A percentile compares a stretch with the other conserved stretches of the same genome.
These are phyloP conservation scores for Morus bassanus DNA, from an alignment of 2,797 vertebrate genomes.

Conservation along the genomic window DNA sequence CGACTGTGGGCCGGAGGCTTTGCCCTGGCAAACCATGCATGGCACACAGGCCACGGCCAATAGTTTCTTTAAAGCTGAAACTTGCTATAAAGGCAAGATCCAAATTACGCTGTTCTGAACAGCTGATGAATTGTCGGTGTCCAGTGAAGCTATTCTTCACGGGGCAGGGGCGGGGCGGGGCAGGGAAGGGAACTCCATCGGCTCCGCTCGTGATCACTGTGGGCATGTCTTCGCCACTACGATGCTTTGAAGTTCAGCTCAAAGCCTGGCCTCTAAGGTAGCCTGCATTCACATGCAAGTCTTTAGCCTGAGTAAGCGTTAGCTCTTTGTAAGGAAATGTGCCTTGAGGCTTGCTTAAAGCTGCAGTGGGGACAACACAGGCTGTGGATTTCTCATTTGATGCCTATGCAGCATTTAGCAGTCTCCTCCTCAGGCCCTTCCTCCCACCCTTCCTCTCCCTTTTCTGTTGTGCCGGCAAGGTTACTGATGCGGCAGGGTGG, in stretches of 20 bases:
- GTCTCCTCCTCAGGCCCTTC: background rate
- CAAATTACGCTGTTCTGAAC: rapidly evolving
- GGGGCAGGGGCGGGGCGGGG: background rate
- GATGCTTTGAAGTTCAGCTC: background rate
- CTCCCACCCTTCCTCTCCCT: background rate
- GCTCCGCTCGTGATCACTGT: background rate
- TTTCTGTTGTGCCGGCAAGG: background rate
- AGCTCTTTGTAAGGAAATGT: background rate
- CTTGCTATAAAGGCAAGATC: background rate
- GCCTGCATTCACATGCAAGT: background rate
- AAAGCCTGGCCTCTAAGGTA: background rate
- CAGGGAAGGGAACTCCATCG: background rate
- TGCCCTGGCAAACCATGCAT: background rate
- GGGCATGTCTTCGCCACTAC: background rate
- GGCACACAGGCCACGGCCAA: rapidly evolving
- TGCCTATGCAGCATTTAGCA: slow-evolving; percentile 19
- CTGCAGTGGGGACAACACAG: background rate
- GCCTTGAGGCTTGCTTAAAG: background rate
- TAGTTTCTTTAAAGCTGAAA: background rate
- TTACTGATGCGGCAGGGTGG: background rate
- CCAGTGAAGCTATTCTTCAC: background rate
- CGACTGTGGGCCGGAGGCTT: background rate
- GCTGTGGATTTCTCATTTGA: background rate
- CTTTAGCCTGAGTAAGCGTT: slow-evolving; percentile 5
- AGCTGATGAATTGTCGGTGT: background rate